Evolutionary conservation across 2,888 invertebrate genomes (phyloP).

Genomic region (Leptinotarsa tumamoca): DNA sequence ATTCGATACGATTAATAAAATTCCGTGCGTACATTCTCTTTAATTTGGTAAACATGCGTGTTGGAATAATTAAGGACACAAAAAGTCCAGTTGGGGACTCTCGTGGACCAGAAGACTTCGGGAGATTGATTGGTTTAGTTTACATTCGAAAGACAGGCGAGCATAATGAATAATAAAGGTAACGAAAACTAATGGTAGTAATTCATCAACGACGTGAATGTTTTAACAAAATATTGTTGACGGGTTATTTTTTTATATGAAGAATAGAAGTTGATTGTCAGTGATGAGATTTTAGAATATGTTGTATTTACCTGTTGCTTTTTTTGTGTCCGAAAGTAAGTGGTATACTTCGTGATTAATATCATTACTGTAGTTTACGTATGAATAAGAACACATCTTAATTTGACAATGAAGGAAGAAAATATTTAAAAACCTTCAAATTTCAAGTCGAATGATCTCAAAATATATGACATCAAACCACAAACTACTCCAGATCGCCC

Average conservation of each 20-base stretch:
- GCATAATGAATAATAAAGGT: neutral
- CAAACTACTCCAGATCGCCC: too few relatives aligned
- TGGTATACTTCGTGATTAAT: too few relatives aligned
- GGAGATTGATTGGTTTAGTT: slow-evolving; percentile 1
- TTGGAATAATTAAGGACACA: slow-evolving; percentile 7
- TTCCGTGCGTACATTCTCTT: slow-evolving; percentile 4
- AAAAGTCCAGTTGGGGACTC: slow-evolving; percentile 7
- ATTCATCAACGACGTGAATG: slow-evolving; percentile 2
- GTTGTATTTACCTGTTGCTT: too few relatives aligned
- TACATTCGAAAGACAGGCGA: neutral
- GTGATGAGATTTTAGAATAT: too few relatives aligned
- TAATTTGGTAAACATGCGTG: slow-evolving; percentile 9
- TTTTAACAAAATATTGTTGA: neutral
- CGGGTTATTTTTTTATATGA: neutral
- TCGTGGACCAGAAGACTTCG: neutral
- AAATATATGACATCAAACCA: too few relatives aligned
- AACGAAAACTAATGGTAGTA: slow-evolving; percentile 5
- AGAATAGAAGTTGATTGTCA: neutral
- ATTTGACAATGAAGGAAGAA: too few relatives aligned
- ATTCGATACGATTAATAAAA: slow-evolving; percentile 19
- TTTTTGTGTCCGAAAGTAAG: too few relatives aligned
- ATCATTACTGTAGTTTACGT: too few relatives aligned
- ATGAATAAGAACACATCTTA: too few relatives aligned
- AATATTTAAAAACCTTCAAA: too few relatives aligned
- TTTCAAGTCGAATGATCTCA: too few relatives aligned